Evolutionary conservation across 2,797 vertebrate species (phyloP).

Genomic region (Paguma larvata): DNA sequence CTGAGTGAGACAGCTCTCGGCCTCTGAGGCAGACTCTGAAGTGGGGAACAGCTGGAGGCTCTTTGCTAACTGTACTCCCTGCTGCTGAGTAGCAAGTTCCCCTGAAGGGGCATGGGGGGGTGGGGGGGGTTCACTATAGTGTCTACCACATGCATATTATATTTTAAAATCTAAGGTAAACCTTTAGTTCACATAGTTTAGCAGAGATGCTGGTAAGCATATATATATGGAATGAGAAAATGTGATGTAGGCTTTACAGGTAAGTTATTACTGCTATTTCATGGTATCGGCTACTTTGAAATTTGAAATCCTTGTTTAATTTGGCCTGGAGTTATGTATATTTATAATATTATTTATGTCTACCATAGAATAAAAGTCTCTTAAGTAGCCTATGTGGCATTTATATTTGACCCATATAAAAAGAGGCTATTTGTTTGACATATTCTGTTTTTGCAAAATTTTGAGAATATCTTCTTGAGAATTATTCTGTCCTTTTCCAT

Average conservation of each 20-base stretch:
- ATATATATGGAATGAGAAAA: conserved; percentile 2
- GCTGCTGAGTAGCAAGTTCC: neutral
- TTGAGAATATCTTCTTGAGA: conserved; percentile 5
- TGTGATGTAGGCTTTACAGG: neutral
- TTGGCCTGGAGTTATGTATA: neutral
- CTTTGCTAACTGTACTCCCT: neutral
- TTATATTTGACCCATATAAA: conserved; percentile 26
- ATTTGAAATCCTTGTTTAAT: conserved; percentile 32
- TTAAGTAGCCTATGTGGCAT: neutral
- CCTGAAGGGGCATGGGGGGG: neutral
- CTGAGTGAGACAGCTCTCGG: neutral
- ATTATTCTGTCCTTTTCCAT: conserved; percentile 21
- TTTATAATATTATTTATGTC: conserved; percentile 48
- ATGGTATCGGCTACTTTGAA: conserved; percentile 34
- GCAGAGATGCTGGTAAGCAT: neutral
- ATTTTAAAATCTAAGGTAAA: conserved; percentile 32
- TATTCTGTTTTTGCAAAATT: conserved; percentile 23
- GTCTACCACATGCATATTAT: neutral
- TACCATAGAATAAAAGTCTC: neutral
- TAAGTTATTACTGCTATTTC: conserved; percentile 39
- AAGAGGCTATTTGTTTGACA: neutral
- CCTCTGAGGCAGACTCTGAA: neutral
- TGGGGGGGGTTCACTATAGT: neutral
- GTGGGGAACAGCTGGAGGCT: neutral
- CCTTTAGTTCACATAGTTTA: neutral